These are phyloP conservation scores for Crypturellus undulatus DNA, from an alignment of 2,113 vertebrate species.

Conservation along the genomic window DNA sequence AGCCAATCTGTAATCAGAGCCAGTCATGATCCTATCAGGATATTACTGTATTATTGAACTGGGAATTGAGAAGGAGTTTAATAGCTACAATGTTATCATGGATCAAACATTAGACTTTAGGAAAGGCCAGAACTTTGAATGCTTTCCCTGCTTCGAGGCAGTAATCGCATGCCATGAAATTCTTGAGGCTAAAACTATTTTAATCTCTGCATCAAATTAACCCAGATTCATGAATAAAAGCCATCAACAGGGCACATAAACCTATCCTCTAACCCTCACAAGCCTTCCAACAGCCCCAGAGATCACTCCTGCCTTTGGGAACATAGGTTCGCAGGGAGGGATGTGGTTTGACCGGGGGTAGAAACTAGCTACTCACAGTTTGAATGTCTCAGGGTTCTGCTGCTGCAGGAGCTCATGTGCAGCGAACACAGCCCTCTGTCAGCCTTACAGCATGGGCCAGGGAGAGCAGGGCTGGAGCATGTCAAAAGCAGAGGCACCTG, in stretches of 20 bases:
- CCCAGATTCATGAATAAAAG: not conserved
- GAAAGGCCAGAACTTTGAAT: not conserved
- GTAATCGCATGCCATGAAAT: not conserved
- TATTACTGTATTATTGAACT: slow-evolving; percentile 33
- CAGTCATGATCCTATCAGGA: slow-evolving; percentile 41
- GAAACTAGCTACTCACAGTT: not conserved
- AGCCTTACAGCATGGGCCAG: not conserved
- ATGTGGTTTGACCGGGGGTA: not conserved
- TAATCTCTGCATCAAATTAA: not conserved
- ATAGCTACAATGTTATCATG: not conserved
- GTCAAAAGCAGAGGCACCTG: not conserved
- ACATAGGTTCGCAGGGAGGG: rapidly evolving
- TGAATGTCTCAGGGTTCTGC: not conserved
- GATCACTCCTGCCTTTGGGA: not conserved
- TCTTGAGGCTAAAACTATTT: not conserved
- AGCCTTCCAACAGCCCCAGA: not conserved
- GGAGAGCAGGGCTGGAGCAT: not conserved
- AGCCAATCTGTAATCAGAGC: slow-evolving; percentile 25
- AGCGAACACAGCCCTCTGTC: not conserved
- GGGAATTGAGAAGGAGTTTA: slow-evolving; percentile 36
- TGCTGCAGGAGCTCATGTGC: not conserved
- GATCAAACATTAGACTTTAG: not conserved
- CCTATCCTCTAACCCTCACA: not conserved
- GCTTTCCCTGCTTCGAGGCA: not conserved
- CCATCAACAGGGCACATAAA: not conserved